phyloP scores from a whole-genome alignment of 2,797 vertebrate species.

The Enteromius viviparus region DNA sequence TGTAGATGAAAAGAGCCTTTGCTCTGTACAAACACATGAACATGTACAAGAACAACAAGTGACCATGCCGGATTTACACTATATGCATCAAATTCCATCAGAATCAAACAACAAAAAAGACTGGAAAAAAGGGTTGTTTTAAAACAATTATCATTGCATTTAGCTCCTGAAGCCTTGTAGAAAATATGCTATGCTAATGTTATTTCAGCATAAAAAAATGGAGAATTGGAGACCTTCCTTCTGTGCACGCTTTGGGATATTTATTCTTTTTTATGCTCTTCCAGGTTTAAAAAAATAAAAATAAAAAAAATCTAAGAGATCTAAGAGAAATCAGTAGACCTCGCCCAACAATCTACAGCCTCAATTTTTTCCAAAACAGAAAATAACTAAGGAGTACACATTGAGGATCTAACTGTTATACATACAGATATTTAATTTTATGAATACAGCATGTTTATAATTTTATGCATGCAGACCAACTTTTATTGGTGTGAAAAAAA shows the following conservation, averaged over 20 bases:
- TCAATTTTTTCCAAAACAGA: not conserved
- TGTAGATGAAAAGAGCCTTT: conserved; percentile 37
- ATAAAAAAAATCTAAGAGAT: too few relatives aligned
- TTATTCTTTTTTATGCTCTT: not conserved
- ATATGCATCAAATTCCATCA: not conserved
- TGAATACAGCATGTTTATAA: not conserved
- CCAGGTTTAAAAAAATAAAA: not conserved
- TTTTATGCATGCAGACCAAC: not conserved
- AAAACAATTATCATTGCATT: not conserved
- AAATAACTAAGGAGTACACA: not conserved
- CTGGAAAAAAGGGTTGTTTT: not conserved
- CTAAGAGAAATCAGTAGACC: too few relatives aligned
- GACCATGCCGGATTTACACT: not conserved
- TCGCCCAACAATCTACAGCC: not conserved
- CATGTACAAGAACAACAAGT: conserved; percentile 14
- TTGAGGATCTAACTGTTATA: not conserved
- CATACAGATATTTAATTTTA: not conserved
- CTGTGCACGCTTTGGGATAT: not conserved
- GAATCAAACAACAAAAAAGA: not conserved
- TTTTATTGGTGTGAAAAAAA: not conserved
- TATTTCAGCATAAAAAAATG: not conserved
- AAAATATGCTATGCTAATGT: not conserved
- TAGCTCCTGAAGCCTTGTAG: not conserved
- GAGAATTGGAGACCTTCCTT: not conserved
- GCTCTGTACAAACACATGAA: conserved; percentile 13